phyloP scores from a whole-genome alignment of 2,797 vertebrate genomes.

The Siniperca scherzeri region DNA sequence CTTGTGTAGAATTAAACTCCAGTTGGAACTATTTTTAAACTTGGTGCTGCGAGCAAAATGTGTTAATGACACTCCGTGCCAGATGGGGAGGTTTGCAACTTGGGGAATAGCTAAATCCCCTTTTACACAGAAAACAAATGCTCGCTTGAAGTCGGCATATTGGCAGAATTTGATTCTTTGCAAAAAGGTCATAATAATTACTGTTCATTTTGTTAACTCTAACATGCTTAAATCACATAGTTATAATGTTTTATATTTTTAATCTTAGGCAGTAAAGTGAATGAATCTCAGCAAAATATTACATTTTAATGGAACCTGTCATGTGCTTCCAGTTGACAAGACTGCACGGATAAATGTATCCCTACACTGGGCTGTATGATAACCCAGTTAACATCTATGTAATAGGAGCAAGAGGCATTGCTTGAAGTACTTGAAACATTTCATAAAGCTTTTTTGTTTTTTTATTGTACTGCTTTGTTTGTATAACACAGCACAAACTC shows the following conservation, averaged over 20 bases:
- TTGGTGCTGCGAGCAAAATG: slow-evolving; percentile 48
- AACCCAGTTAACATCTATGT: slow-evolving; percentile 12
- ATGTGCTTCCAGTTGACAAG: slow-evolving; percentile 6
- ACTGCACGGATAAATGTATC: slow-evolving; percentile 1
- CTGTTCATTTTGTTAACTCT: neutral
- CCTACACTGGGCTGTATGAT: slow-evolving; percentile 1
- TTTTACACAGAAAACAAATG: slow-evolving; percentile 12
- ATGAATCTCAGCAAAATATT: slow-evolving; percentile 17
- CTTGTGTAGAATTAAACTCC: slow-evolving; percentile 54
- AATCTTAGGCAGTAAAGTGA: slow-evolving; percentile 1
- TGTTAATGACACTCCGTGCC: slow-evolving; percentile 44
- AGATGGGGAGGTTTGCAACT: slow-evolving; percentile 41
- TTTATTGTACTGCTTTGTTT: slow-evolving; percentile 23
- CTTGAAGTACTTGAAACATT: slow-evolving; percentile 18
- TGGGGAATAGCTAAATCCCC: slow-evolving; percentile 2
- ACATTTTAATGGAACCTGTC: neutral
- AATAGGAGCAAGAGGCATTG: neutral
- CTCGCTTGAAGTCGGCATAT: neutral
- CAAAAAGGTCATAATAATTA: slow-evolving; percentile 14
- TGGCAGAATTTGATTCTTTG: slow-evolving; percentile 13
- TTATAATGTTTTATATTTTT: slow-evolving; percentile 10
- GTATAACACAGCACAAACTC: slow-evolving; percentile 11
- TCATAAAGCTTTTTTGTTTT: neutral
- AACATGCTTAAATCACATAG: slow-evolving; percentile 14
- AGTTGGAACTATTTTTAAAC: slow-evolving; percentile 65